Percentiles rank a stretch among this genome's conserved stretches.
Conservation (phyloP, 2,888 invertebrate species). For the Eumerus sabulonum region DNA sequence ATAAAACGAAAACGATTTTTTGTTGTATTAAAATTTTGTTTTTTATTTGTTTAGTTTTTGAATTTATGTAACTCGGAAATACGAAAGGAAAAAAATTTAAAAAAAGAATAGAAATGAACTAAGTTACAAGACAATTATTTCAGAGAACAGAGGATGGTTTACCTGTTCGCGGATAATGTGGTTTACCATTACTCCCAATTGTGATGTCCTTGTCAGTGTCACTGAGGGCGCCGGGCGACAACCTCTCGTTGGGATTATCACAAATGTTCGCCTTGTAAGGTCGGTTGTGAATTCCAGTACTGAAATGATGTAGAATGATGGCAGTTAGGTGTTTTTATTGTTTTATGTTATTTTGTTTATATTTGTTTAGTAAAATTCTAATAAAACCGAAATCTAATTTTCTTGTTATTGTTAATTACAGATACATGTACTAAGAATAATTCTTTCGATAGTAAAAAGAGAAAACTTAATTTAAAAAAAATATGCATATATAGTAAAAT, state of each 20-base stretch:
- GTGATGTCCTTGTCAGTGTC: slow-evolving; percentile 68
- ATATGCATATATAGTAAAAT: slow-evolving; percentile 8
- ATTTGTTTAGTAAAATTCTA: neutral
- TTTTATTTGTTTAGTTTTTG: neutral
- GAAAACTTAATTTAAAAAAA: neutral
- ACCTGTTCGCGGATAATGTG: slow-evolving; percentile 70
- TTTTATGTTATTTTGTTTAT: neutral
- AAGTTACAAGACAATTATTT: slow-evolving; percentile 25
- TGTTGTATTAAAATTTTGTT: slow-evolving; percentile 23
- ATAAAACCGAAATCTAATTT: neutral
- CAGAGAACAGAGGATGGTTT: slow-evolving; percentile 40
- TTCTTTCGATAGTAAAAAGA: neutral
- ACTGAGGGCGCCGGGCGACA: slow-evolving; percentile 70
- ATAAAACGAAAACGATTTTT: slow-evolving; percentile 27
- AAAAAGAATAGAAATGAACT: slow-evolving; percentile 12
- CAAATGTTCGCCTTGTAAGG: slow-evolving; percentile 70
- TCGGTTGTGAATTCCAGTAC: slow-evolving; percentile 70
- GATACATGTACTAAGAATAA: neutral
- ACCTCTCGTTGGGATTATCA: slow-evolving; percentile 72
- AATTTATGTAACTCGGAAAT: slow-evolving; percentile 35
- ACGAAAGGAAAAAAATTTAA: slow-evolving; percentile 18
- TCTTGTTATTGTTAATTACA: too few species aligned
- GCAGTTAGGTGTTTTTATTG: neutral
- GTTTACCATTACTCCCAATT: slow-evolving; percentile 67
- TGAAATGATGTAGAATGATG: slow-evolving; percentile 38